Conservation (phyloP, 2,113 vertebrate genomes). For the Orycteropus afer region DNA sequence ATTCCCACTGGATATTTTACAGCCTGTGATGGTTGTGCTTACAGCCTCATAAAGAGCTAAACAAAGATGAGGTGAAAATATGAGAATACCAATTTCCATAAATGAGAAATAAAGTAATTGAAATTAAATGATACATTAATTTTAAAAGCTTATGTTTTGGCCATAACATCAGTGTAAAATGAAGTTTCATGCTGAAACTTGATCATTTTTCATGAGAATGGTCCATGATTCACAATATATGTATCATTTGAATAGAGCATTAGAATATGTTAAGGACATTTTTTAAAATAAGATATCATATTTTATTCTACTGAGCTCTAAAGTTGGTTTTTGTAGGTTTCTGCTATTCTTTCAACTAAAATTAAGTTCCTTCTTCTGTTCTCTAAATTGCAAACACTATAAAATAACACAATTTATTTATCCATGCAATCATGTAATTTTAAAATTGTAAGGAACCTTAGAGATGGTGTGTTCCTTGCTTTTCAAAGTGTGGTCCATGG, state of each 20-base stretch:
- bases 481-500: background rate
- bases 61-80: conserved; percentile 27
- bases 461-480: background rate
- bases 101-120: conserved; percentile 24
- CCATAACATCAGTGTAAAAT: background rate
- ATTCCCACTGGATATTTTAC: background rate
- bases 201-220: conserved; percentile 36
- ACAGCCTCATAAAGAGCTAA: background rate
- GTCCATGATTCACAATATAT: conserved; percentile 16
- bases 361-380: conserved; percentile 9
- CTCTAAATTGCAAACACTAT: background rate
- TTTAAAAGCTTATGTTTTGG: conserved; percentile 35
- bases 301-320: background rate
- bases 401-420: conserved; percentile 25
- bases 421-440: conserved; percentile 6
- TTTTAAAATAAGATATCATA: conserved; percentile 16
- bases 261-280: conserved; percentile 34
- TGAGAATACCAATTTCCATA: conserved; percentile 18
- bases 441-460: background rate
- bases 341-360: conserved; percentile 26
- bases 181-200: conserved; percentile 2
- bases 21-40: background rate
- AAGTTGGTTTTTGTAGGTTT: background rate
- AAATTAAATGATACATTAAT: conserved; percentile 23
- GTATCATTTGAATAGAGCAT: conserved; percentile 17